Evolutionary conservation across 2,888 invertebrate genomes (phyloP), one percentile per base, ranked within the genome.

Genomic region (Thalpophila matura): DNA sequence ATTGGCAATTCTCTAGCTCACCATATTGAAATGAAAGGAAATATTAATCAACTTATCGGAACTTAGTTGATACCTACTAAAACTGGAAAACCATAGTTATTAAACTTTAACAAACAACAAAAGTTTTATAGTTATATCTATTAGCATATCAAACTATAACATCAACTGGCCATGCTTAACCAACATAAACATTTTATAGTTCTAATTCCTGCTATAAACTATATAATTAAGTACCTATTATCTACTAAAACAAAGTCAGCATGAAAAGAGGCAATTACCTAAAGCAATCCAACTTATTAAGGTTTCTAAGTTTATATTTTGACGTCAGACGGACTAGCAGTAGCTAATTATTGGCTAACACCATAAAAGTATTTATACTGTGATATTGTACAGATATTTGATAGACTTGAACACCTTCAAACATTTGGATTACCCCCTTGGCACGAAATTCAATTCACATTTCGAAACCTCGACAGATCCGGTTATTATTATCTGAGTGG

Each of bases 371-470:
- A 35, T 35, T 22, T 29, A 4, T 46, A 49, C 14, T 29, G 3
- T 29, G 9, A 4, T 4, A 10, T 31, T 31, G n/a, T n/a, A n/a
- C 31, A 12, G 5, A 22, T 45, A 16, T 37, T 29, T 57, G 46
- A 56, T 35, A 38, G 29, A 67, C 46, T 61, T 55, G 47, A 49
- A 42, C 45, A 51, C 76, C 66, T 62, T 54, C 65, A 49, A 54
- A 51, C 26, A 43, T 47, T 42, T 29, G 27, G 27, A 26, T 38
- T 18, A 16, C 26, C 29, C 24, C 7, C 16, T 16, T 5, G 16
- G 12, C 7, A 51, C 14, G 5, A n/a, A 43, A 42, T 16, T 16
- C 26, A 26, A 45, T 29, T 4, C 3, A 10, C 6, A 18, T 37
- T 37, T 10, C 4, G 1, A 16, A 56, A 31, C 26, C 12, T 20